Base-by-base conservation (phyloP, 1,140 invertebrate species). In the Neodiprion fabricii region DNA sequence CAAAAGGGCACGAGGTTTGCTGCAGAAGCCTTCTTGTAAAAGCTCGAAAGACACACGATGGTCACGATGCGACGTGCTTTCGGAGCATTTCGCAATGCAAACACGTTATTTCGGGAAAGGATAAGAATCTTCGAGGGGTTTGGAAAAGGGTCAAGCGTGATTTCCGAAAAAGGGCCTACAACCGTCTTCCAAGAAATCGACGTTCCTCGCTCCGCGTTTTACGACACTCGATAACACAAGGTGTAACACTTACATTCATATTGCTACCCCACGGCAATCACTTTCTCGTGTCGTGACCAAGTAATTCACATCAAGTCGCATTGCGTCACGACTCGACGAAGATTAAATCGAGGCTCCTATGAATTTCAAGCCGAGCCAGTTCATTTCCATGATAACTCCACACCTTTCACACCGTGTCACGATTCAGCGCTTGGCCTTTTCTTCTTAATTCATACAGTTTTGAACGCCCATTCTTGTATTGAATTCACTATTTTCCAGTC, bases 401-500 rank as follows among this genome's bases (percentile, higher is more conserved):
- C 53, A 40, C 53, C 11, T 61, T 9, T 61, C 9, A 7, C 11
- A 61, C 53, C 28, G 2, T 40, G 53, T 61, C 53, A 61, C 53
- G 53, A 61, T 17, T 61, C 9, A 61, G 53, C 7, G 8, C 11
- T 61, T 61, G 53, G 11, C 9, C 11, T 61, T 61, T 61, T 61
- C n/a, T 61, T 61, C n/a, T 61, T 61, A 12, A 61, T 61, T 61
- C 53, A 7, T 17, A 61, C 53, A 5, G n/a, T 12, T 61, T 12
- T 14, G 53, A 61, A 61, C 53, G 11, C 5, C 53, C 11, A 14
- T 40, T 40, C 28, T 40, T 40, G 28, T 40, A 61, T 8, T 61
- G 53, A 40, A 7, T 61, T 61, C 53, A 21, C 53, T 17, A 9
- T 61, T 11, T 77, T 80, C n/a, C 76, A 86, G 85, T 75, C 85